Conservation (phyloP, 1,140 invertebrate genomes). For the Bombus picipes region DNA sequence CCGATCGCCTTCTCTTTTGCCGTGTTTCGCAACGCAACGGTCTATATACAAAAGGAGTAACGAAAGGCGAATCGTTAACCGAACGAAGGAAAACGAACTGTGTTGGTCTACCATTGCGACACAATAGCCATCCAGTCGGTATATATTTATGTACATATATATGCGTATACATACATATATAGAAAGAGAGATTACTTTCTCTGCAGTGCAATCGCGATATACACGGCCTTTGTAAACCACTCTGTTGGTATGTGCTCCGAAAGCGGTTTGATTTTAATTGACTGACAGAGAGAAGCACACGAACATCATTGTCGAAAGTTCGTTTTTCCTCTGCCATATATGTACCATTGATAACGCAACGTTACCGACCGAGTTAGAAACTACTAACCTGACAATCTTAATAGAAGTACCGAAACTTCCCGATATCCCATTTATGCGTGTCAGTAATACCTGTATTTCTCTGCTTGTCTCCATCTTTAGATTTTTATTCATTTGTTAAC, state of each 20-base stretch:
- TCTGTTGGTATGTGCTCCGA: not conserved
- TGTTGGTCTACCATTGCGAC: slow-evolving; percentile 53
- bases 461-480: not conserved
- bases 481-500: not conserved
- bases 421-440: slow-evolving; percentile 35
- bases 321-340: not conserved
- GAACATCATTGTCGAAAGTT: not conserved
- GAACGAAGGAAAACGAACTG: slow-evolving; percentile 41
- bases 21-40: slow-evolving; percentile 11
- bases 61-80: slow-evolving; percentile 49
- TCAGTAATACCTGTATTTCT: slow-evolving; percentile 16
- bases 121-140: slow-evolving; percentile 53
- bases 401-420: slow-evolving; percentile 9
- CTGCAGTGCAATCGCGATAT: slow-evolving; percentile 49
- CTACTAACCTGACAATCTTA: not conserved
- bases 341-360: not conserved
- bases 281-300: not conserved
- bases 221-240: not conserved
- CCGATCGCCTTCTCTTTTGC: not conserved
- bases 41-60: slow-evolving; percentile 11
- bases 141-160: slow-evolving; percentile 7
- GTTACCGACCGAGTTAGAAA: not conserved
- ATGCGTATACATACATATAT: not conserved
- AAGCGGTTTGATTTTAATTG: slow-evolving; percentile 29
- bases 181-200: slow-evolving; percentile 66